Evolutionary conservation across 2,113 vertebrate genomes (phyloP).

Genomic region (Sander vitreus): DNA sequence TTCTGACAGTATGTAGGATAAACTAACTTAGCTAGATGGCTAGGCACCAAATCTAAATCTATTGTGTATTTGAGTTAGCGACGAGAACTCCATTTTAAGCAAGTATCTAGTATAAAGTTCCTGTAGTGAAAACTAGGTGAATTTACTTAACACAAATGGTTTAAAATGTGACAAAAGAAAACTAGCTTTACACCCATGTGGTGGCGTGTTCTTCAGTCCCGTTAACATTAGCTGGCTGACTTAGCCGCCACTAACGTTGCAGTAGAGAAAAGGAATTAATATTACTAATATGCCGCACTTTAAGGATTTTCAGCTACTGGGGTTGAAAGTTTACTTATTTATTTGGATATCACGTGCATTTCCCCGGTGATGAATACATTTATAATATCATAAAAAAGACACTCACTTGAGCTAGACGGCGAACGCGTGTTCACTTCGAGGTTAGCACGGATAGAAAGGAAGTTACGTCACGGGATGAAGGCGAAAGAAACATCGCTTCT

Average conservation of each 20-base stretch:
- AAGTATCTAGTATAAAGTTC: rapidly evolving
- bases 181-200: constrained; percentile 28
- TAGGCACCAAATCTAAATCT: neutral
- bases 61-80: rapidly evolving
- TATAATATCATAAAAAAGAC: constrained; percentile 12
- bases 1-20: no score
- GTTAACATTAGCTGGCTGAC: constrained; percentile 14
- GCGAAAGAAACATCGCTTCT: constrained; percentile 54
- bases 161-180: neutral
- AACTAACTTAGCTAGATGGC: no score
- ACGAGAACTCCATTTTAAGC: rapidly evolving
- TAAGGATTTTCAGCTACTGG: rapidly evolving
- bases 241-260: neutral
- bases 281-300: rapidly evolving
- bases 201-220: neutral
- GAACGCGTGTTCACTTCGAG: constrained; percentile 74
- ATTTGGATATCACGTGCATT: rapidly evolving
- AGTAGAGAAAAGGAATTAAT: neutral
- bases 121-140: rapidly evolving
- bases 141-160: neutral
- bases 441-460: constrained; percentile 81
- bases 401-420: constrained; percentile 79
- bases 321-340: neutral
- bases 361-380: rapidly evolving
- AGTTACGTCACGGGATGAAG: constrained; percentile 46